phyloP scores from a whole-genome alignment of 2,113 vertebrate species.

The Neolamprologus brichardi region DNA sequence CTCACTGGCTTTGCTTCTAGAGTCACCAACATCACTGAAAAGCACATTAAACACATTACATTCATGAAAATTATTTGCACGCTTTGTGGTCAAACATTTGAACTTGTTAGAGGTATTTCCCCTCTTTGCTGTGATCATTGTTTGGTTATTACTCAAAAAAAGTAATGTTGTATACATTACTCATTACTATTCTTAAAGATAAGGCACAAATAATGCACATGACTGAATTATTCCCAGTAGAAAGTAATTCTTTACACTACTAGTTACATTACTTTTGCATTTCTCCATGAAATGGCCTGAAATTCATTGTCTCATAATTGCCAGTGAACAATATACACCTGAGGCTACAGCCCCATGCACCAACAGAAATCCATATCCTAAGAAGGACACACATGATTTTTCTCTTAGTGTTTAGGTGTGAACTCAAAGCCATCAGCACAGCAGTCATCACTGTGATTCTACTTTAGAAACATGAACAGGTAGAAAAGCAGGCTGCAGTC shows the following conservation, averaged over 20 bases:
- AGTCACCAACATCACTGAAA: background rate
- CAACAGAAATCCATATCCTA: background rate
- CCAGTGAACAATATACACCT: accelerated
- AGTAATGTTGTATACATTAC: background rate
- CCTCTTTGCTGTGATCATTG: background rate
- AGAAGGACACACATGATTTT: accelerated
- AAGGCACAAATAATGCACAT: background rate
- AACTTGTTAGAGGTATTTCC: background rate
- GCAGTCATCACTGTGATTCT: background rate
- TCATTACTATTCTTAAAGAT: background rate
- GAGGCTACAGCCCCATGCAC: background rate
- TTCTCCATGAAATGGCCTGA: background rate
- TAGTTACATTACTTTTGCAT: accelerated
- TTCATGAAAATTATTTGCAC: background rate
- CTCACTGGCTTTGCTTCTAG: background rate
- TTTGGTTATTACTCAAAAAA: background rate
- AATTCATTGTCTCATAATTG: background rate
- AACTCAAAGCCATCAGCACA: background rate
- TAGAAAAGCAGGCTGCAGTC: background rate
- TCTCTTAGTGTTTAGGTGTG: background rate
- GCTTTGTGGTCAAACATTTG: accelerated
- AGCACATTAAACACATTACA: background rate
- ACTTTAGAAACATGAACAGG: background rate
- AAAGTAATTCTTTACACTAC: background rate
- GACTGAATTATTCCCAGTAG: background rate